A percentile compares a stretch with the other conserved stretches of the same genome.
Conservation (phyloP, 1,140 invertebrate species). For the Delia radicum region DNA sequence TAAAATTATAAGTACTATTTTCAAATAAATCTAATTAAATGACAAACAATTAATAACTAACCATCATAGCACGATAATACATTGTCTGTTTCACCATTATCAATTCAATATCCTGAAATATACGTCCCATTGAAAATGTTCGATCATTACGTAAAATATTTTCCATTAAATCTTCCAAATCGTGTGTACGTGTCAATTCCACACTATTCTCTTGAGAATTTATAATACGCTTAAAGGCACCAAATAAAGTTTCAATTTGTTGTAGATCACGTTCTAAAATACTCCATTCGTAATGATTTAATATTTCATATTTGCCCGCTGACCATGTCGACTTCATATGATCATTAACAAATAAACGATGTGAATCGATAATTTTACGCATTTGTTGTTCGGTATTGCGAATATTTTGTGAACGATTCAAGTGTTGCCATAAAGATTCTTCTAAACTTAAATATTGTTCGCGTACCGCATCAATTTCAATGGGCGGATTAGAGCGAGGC, state of each 20-base stretch:
- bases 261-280: conserved; percentile 42
- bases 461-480: conserved; percentile 60
- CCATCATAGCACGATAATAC: conserved; percentile 65
- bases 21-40: too few species aligned
- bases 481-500: neutral
- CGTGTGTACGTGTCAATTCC: conserved; percentile 53
- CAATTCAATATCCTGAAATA: conserved; percentile 43
- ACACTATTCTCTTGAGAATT: conserved; percentile 30
- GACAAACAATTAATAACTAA: too few species aligned
- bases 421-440: conserved; percentile 43
- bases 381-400: conserved; percentile 40
- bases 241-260: conserved; percentile 42
- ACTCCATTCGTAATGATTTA: conserved; percentile 50
- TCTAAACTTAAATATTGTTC: conserved; percentile 58
- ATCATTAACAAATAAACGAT: conserved; percentile 38
- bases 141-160: conserved; percentile 58
- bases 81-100: conserved; percentile 59
- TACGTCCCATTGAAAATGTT: conserved; percentile 45
- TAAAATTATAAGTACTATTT: too few species aligned
- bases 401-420: conserved; percentile 38
- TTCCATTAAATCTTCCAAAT: conserved; percentile 64
- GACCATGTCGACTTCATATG: conserved; percentile 34
- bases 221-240: conserved; percentile 38
- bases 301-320: conserved; percentile 37
- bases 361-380: conserved; percentile 45